phyloP scores from a whole-genome alignment of 1,140 invertebrate genomes.

The Pteromalus puparum region DNA sequence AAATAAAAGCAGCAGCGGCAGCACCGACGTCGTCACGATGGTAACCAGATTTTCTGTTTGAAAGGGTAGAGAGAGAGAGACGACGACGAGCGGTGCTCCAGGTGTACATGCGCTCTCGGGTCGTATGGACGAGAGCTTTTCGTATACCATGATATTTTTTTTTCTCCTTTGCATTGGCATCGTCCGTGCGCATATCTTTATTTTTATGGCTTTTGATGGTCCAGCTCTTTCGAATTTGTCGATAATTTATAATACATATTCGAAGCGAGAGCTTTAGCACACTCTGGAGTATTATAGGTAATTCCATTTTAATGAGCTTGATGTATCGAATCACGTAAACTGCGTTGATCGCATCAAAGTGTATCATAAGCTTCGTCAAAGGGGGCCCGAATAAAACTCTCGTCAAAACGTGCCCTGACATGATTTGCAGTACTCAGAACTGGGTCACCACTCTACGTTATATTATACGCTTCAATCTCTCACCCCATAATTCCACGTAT shows the following conservation, averaged over 20 bases:
- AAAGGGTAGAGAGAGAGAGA: constrained; percentile 49
- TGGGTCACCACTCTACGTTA: too few species aligned
- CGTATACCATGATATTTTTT: too few species aligned
- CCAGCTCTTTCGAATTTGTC: too few species aligned
- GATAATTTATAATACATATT: neutral
- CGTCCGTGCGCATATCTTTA: too few species aligned
- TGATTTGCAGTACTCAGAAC: too few species aligned
- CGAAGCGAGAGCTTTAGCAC: neutral
- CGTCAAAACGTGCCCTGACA: too few species aligned
- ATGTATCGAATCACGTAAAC: neutral
- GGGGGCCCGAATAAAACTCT: neutral
- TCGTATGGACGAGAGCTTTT: neutral
- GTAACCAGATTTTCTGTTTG: constrained; percentile 58
- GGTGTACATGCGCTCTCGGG: neutral
- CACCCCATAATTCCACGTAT: too few species aligned
- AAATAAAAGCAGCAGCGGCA: neutral
- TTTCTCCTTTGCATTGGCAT: too few species aligned
- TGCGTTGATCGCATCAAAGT: constrained; percentile 20
- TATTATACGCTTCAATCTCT: too few species aligned
- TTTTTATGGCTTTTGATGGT: neutral
- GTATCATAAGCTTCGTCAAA: neutral
- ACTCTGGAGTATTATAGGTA: neutral
- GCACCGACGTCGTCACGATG: constrained; percentile 14
- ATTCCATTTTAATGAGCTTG: constrained; percentile 8
- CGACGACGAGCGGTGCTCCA: neutral